Base-by-base conservation (phyloP, 2,888 invertebrate species). In the Zeuzera pyrina region DNA sequence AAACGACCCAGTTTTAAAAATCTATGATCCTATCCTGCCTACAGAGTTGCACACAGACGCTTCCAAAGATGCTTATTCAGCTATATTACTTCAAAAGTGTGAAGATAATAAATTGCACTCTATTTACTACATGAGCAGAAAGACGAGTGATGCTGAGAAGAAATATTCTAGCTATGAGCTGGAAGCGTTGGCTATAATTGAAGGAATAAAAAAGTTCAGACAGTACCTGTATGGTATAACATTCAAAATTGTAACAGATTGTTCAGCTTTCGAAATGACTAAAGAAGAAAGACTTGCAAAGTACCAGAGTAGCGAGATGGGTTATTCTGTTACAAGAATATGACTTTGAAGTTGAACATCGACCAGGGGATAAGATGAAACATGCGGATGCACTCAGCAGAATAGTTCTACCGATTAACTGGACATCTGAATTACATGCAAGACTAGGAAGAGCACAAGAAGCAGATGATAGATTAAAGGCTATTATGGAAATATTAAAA, bases 21-120 rank as follows among this genome's bases (percentile, higher is more conserved):
- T 49, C 6, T 49, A 28, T 22, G 15, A 45, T 12, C 34, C 33
- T 3, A n/a, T 25, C 0, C 12, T 37, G 11, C 15, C 28, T 8
- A 43, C 45, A n/a, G 43, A 47, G 19, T 26, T 47, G 11, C 45
- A 45, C 12, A 47, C 45, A 2, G 49, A 49, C 29, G 52, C 45
- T 1, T 23, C 12, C 5, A 7, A 8, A 8, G 7, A 29, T 1
- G 47, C 35, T 1, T 42, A 31, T 21, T 16, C 36, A 7, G 47
- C 45, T 1, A 33, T 54, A 5, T 21, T 52, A 0, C 10, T 51
- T 29, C 48, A 50, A 15, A 26, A 26, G 29, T 22, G 33, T 3
- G 3, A 19, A 8, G 15, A 33, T 29, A n/a, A 10, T 3, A 3
- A 21, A 8, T 26, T 26, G n/a, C 23, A 23, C 10, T 10, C 23